Base-by-base conservation (phyloP, 1,140 invertebrate genomes). In the Heliconius hermathena region DNA sequence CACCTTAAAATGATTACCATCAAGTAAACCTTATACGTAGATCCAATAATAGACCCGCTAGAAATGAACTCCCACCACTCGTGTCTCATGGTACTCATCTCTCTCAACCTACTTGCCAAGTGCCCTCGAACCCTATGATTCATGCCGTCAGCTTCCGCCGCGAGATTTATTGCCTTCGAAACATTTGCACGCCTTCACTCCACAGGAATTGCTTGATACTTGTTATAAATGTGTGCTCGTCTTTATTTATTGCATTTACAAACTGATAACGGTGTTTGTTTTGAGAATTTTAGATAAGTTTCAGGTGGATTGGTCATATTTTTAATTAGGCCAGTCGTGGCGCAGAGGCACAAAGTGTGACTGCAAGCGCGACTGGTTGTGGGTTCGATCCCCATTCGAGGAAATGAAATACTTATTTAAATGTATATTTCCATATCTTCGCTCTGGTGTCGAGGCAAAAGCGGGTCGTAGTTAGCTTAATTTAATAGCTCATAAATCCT, bases 81-180 rank as follows among this genome's bases (percentile, higher is more conserved):
- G 54, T 49, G 29, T 36, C 60, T 66, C 22, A 38, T 33, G n/a
- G 57, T 57, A 71, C 78, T 78, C 70, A 13, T 75, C 66, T n/a
- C 78, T 73, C 82, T 83, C 80, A 79, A 82, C 80, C 82, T 84
- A 84, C 78, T 82, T 82, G 78, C 76, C 78, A 74, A 84, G 82
- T 60, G 75, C 78, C 73, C 82, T 82, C 73, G 66, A 80, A 80
- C 75, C 75, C 76, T 81, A 84, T 84, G 83, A 83, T 84, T 84
- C 84, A 86, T 82, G 75, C 80, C 79, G 79, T 71, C 73, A 75
- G 78, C 80, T 82, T 82, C 82, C 84, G 84, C 71, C 49, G 73
- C 38, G 79, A 83, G 80, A 87, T 87, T 87, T 87, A 87, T 83
- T 81, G 77, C 79, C 80, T 82, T 77, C 76, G 78, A 82, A 83